Percentiles rank a stretch among this genome's conserved stretches.
Conservation (phyloP, 2,888 invertebrate genomes). For the Norana najaformis region DNA sequence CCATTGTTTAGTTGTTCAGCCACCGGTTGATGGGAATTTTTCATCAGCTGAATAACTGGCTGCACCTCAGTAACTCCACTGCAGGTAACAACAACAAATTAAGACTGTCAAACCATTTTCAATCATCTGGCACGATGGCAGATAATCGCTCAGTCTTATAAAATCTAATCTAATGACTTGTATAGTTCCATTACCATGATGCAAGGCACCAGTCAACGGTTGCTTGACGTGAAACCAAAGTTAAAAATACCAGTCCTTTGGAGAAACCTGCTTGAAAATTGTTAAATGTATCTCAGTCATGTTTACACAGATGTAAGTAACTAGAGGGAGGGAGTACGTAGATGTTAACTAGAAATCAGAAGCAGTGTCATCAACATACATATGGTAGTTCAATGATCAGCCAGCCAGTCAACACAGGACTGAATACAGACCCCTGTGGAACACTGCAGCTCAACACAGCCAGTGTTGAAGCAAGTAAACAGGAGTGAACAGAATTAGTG, state of each 20-base stretch:
- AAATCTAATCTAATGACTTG: too few species aligned
- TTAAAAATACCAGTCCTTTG: neutral
- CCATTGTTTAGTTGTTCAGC: neutral
- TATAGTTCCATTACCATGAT: neutral
- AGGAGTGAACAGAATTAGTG: too few species aligned
- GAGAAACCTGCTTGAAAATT: neutral
- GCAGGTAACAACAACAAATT: slow-evolving; percentile 13
- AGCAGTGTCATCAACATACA: neutral
- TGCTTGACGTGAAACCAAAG: neutral
- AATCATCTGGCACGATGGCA: neutral
- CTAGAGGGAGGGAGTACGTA: neutral
- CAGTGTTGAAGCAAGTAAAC: too few species aligned
- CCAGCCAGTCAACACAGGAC: neutral
- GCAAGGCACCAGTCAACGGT: neutral
- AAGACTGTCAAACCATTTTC: neutral
- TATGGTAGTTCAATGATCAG: neutral
- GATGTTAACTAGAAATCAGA: neutral
- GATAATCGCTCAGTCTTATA: too few species aligned
- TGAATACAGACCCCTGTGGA: too few species aligned
- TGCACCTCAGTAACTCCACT: neutral
- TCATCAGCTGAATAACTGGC: neutral
- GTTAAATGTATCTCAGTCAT: neutral
- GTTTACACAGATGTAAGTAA: too few species aligned
- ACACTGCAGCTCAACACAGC: too few species aligned
- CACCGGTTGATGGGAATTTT: neutral